Evolutionary conservation across 2,888 invertebrate species (phyloP), one percentile per base, ranked within the genome.

Genomic region (Hetaerina titia): DNA sequence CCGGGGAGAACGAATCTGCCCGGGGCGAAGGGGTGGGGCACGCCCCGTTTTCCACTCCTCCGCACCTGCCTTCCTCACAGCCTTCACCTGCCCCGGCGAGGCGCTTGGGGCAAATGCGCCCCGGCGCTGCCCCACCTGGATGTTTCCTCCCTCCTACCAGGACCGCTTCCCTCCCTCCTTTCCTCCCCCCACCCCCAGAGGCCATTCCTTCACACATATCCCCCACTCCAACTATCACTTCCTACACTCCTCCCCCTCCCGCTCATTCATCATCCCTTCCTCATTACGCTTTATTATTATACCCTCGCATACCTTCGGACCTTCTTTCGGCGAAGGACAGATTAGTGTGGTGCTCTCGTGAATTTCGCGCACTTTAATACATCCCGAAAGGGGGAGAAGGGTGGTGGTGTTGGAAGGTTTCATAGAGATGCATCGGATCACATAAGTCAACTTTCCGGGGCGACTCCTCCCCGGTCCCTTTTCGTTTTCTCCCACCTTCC

Each of bases 1-100:
- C 57, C 15, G 89, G n/a, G 57, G 56, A 45, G 89, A n/a, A n/a
- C 57, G 89, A 58, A 13, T 57, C 57, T n/a, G 64, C 92, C 69
- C 69, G 13, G 69, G 92, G 92, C 64, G 56, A 19, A 60, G 90
- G n/a, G 60, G 25, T 90, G n/a, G 60, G 90, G 90, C 90, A 19
- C 90, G 69, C 81, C n/a, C 92, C 92, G 15, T 19, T 13, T 60
- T n/a, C 69, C 22, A 22, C 45, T 56, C 88, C 56, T 89, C 89
- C 89, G 45, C 92, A 92, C 92, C 92, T 92, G 92, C 92, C 69
- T 56, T 45, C 92, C 92, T 64, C 90, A 45, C 64, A 63, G 64
- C 90, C 90, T 90, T 74, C 92, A 92, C 92, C 92, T 92, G 90
- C 90, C 63, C 90, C 64, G 69, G 22, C 69, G 69, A 22, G 69